Evolutionary conservation across 1,140 invertebrate species (phyloP), one percentile per base, ranked within the genome.

Genomic region (Reticulitermes speratus): DNA sequence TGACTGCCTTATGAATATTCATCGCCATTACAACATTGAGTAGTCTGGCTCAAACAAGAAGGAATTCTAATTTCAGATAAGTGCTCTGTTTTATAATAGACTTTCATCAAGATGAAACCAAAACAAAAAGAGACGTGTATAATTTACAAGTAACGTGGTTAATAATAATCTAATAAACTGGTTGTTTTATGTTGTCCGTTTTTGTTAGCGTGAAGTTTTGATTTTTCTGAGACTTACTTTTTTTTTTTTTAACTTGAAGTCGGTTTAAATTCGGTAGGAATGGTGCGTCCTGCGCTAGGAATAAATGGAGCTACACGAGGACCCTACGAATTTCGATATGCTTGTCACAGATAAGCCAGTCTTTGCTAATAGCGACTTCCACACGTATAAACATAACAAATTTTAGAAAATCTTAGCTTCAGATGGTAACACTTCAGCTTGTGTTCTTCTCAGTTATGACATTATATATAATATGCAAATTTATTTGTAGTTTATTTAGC

Each of bases 11-110:
- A 75, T 85, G 85, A 85, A 85, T 85, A 85, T 85, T 85, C 85
- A 85, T 85, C 23, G 48, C 6, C 21, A 5, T 14, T 55, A 55
- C 19, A 55, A 55, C 52, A 55, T 16, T 55, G 52, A 75, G 65
- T 3, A 45, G 44, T 44, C 48, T 25, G 83, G 44, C 19, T 12
- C 44, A 75, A 16, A 38, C 19, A 85, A 11, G 38, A 32, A 55
- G 85, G 85, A 85, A 85, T 85, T 85, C 85, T 85, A 85, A 85
- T 85, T 85, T 75, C 59, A 85, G 85, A 85, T 85, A 85, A 85
- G 52, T 85, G 85, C 85, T 44, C 59, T n/a, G 85, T 59, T 85
- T 69, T 85, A 84, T 84, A 85, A 85, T 81, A 38, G 85, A 85
- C 85, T 85, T 85, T 85, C 85, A 81, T 85, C 85, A 75, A 81